Evolutionary conservation across 2,113 vertebrate species (phyloP), one percentile per base, ranked within the genome.

Genomic region (Dasyornis broadbenti): DNA sequence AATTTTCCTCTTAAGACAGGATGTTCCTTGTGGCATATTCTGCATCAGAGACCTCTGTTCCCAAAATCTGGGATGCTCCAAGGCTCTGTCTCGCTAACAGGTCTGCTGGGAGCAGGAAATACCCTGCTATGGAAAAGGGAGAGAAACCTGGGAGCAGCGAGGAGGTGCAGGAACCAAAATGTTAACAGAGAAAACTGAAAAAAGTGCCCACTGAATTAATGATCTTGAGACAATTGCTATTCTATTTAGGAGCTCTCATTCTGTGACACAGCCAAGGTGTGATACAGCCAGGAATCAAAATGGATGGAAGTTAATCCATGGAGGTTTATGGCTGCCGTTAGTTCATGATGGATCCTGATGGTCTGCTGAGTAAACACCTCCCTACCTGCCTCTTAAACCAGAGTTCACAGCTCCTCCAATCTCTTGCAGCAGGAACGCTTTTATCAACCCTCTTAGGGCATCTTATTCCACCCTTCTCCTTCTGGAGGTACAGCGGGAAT

Each of bases 351-450:
- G 86, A 75, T 64, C 86, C 69, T 90, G 77, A 78, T 72, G 35
- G 65, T 27, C 65, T 77, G 18, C 71, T 78, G 72, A 79, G 44
- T 82, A 89, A 89, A 82, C 52, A 68, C 45, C 20, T 39, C n/a
- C 18, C 65, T 44, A 8, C 21, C 64, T 84, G 64, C 73, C 61
- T 79, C 49, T 78, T 42, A 84, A 90, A 95, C 82, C 89, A 91
- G 94, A 96, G 92, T 90, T 97, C 95, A 89, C 90, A 95, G 83
- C 61, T 96, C 89, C 94, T 75, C 94, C 69, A 93, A 37, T 47
- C 72, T 96, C 63, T 64, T 42, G 68, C 69, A 96, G 89, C 42
- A 94, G 17, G 7, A 95, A 94, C 63, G 19, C 2, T 49, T 73
- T 72, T 64, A 96, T 84, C 83, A 93, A 94, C 42, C 60, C 27